Base-by-base conservation (phyloP, 2,888 invertebrate species). In the Cotesia congregata region DNA sequence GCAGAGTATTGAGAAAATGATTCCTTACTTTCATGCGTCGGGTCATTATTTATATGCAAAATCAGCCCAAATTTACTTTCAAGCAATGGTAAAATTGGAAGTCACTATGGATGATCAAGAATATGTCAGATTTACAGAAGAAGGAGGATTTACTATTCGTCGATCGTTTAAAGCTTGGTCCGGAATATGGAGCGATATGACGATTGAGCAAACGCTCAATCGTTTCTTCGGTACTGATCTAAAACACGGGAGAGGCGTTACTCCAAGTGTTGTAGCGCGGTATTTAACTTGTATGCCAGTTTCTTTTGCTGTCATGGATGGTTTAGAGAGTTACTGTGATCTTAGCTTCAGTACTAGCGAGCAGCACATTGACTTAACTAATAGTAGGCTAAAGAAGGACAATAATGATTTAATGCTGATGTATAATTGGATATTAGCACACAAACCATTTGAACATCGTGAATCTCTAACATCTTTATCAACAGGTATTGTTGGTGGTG, bases 301-400 rank as follows among this genome's bases (percentile, higher is more conserved):
- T 17, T 83, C 83, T 81, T 82, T 83, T 79, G 82, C 81, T 67
- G 82, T 86, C 72, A 85, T 85, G 83, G 84, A 86, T 62, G 69
- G 74, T 78, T 83, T 85, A 61, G 84, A 87, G 84, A 82, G 80
- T 83, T 61, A 86, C 67, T 83, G 83, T 82, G 83, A 86, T 82
- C 83, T 85, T 80, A 72, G 79, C 72, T 83, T 86, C 81, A 85
- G 83, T 78, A 83, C 84, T 20, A 83, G 83, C 1, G 87, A 88
- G 1, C 88, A 88, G 81, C 87, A 89, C 83, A 85, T 88, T 64
- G 87, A 88, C 84, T n/a, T n/a, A 69, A 86, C 87, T 79, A 84
- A 86, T 83, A 86, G 86, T 74, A 80, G 87, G 79, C 78, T 86
- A 78, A 84, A 85, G 72, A 85, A 79, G 83, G 84, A 87, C 82